These are phyloP conservation scores for Pipa parva DNA, from an alignment of 2,113 vertebrate species.

Conservation along the genomic window DNA sequence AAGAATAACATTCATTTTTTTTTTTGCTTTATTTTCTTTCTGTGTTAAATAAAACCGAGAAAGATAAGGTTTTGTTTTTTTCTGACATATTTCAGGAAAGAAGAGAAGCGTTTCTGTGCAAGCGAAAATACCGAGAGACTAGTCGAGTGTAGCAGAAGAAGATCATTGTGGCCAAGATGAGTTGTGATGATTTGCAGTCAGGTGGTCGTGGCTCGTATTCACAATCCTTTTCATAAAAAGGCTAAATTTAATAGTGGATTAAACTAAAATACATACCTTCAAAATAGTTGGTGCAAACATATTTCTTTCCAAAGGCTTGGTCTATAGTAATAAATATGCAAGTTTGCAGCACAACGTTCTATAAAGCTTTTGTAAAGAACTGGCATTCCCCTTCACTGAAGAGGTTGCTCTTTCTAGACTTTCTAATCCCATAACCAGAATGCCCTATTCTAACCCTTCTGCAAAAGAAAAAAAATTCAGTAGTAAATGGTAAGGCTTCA, in stretches of 20 bases:
- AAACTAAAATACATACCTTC: neutral
- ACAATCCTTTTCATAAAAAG: slow-evolving; percentile 1
- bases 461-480: slow-evolving; percentile 63
- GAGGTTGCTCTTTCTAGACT: slow-evolving; percentile 51
- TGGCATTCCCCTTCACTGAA: slow-evolving; percentile 51
- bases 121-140: neutral
- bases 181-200: too few species aligned
- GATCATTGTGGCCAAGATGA: too few species aligned
- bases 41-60: neutral
- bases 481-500: slow-evolving; percentile 59
- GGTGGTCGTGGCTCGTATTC: too few species aligned
- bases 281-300: slow-evolving; percentile 52
- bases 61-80: neutral
- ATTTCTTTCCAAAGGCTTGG: slow-evolving; percentile 43
- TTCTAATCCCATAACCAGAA: slow-evolving; percentile 6
- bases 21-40: neutral
- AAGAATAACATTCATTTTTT: too few species aligned
- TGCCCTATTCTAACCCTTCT: slow-evolving; percentile 1
- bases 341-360: slow-evolving; percentile 28
- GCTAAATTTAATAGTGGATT: neutral
- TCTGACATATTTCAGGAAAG: neutral
- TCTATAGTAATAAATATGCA: slow-evolving; percentile 71
- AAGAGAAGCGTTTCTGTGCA: neutral
- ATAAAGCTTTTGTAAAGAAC: slow-evolving; percentile 55
- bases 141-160: too few species aligned